Conservation (phyloP, 2,797 vertebrate genomes). For the Tauraco hartlaubi region DNA sequence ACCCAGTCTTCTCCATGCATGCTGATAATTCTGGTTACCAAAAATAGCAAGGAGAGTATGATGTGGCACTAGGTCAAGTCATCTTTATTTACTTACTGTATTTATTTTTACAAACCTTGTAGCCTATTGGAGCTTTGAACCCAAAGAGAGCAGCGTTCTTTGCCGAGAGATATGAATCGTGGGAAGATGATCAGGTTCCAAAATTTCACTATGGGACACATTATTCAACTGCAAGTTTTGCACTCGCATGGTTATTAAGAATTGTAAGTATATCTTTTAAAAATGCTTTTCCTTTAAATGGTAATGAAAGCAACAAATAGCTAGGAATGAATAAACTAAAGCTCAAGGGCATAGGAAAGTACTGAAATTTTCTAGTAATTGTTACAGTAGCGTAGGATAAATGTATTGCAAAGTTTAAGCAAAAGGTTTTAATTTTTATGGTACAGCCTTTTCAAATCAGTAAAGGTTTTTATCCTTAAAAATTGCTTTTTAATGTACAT, state of each 20-base stretch:
- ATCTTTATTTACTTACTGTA: neutral
- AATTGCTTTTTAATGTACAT: neutral
- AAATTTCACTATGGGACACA: conserved; percentile 99
- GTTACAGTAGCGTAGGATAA: neutral
- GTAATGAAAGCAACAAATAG: neutral
- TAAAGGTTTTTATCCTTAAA: neutral
- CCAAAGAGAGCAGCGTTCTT: conserved; percentile 97
- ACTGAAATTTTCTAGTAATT: neutral
- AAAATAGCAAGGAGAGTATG: neutral
- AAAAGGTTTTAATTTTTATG: neutral
- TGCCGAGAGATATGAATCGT: conserved; percentile 92
- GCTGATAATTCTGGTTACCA: neutral
- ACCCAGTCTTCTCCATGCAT: neutral
- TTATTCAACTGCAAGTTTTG: conserved; percentile 97
- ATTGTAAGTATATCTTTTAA: conserved; percentile 85
- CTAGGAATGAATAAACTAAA: neutral
- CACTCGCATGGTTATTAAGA: conserved; percentile 94
- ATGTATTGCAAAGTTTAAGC: neutral
- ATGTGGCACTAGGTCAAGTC: neutral
- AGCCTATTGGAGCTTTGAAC: conserved; percentile 97
- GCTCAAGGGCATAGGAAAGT: neutral
- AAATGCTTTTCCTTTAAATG: neutral
- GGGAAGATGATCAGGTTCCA: conserved; percentile 98
- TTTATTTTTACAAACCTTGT: neutral
- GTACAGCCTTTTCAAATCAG: neutral